Conservation (phyloP, 2,888 invertebrate genomes). For the Nomada ferruginata region DNA sequence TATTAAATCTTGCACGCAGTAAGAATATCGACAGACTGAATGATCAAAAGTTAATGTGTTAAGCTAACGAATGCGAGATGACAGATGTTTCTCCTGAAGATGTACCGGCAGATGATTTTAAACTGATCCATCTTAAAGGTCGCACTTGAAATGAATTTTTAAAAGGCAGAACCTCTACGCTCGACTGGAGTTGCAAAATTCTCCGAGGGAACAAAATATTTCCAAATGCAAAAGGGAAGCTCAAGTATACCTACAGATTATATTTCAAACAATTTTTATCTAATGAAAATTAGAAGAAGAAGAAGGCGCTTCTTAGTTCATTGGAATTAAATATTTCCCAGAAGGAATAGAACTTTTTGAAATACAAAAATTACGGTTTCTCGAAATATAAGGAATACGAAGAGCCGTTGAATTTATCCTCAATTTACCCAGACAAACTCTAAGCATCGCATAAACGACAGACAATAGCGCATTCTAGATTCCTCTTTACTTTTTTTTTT, state of each 20-base stretch:
- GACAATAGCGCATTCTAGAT: conserved; percentile 27
- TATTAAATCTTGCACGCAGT: not conserved
- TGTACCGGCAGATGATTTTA: not conserved
- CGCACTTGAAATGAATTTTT: no score
- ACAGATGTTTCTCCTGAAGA: no score
- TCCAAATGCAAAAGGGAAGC: no score
- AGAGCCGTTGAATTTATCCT: not conserved
- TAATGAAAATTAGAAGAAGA: not conserved
- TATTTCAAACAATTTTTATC: not conserved
- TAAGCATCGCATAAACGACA: not conserved
- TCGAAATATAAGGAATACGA: no score
- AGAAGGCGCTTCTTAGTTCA: not conserved
- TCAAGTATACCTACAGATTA: no score
- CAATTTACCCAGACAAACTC: no score
- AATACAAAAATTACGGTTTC: no score
- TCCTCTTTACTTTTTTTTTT: not conserved
- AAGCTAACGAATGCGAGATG: no score
- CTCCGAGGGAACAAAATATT: no score
- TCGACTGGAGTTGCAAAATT: no score
- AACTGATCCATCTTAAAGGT: not conserved
- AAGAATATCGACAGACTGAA: conserved; percentile 26
- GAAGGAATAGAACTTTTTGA: no score
- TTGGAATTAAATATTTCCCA: not conserved
- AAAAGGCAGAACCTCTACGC: no score
- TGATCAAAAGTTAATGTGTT: conserved; percentile 22